Base-by-base conservation (phyloP, 1,140 invertebrate genomes). In the Pteromalus puparum region DNA sequence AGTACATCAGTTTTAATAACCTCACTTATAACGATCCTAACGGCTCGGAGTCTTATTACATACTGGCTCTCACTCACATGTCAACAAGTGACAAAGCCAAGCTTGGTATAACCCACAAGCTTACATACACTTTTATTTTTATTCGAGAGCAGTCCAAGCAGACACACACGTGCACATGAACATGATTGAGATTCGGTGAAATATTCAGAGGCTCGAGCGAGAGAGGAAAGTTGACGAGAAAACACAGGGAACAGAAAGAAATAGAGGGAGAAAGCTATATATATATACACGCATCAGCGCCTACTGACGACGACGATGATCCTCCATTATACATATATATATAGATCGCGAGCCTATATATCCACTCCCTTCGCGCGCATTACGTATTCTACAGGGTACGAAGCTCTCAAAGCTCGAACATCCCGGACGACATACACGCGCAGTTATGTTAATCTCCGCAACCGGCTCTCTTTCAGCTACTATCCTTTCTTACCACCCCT, bases 381-480 rank as follows among this genome's bases (percentile, higher is more conserved):
- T 87, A 87, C 81, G 85, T 86, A 87, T 89, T 88, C 87, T 67
- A 48, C 85, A 83, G 84, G 30, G 87, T 87, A 88, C 85, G 85
- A 87, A 86, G 86, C 86, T 87, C 86, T 87, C 87, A 86, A 87
- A 87, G 84, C 87, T 87, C 84, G 77, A 87, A 87, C 86, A 87
- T 84, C 86, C 78, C 82, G 76, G 53, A 82, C 87, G 87, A 84
- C 85, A 87, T 77, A 87, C 80, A 85, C 87, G 86, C 87, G 86
- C 84, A 87, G 87, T 89, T 88, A 88, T 87, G 87, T 88, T 86
- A 87, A 87, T 87, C 82, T 82, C 86, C 83, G 84, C 70, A 74
- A 82, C 85, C 82, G 30, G 30, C 30, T 82, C 74, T 77, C 79
- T 81, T 65, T 70, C 81, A 72, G 70, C 72, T 81, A n/a, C n/a